Evolutionary conservation across 2,113 vertebrate species (phyloP).

Genomic region (Solea senegalensis): DNA sequence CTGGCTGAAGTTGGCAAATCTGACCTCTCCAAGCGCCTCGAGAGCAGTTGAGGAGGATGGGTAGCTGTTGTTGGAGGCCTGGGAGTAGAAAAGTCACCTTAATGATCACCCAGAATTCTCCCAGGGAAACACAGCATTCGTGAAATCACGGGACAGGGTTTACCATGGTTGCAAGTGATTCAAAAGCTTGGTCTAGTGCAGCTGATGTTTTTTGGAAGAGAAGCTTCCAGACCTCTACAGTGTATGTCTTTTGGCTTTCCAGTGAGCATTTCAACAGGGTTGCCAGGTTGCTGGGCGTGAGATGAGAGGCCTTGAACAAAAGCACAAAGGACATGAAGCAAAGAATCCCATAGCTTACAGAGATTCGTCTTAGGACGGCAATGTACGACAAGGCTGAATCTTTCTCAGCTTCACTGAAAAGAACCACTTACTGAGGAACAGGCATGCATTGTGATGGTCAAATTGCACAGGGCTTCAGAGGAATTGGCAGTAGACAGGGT

Average conservation of each 20-base stretch:
- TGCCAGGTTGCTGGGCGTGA: conserved; percentile 30
- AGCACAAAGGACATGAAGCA: background rate
- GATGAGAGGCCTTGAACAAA: conserved; percentile 21
- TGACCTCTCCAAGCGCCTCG: too few species aligned
- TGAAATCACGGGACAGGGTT: too few species aligned
- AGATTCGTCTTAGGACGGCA: background rate
- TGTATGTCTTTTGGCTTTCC: conserved; percentile 1
- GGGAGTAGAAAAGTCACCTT: too few species aligned
- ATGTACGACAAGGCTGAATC: background rate
- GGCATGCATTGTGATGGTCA: conserved; percentile 43
- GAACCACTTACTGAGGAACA: conserved; percentile 57
- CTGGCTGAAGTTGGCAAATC: too few species aligned
- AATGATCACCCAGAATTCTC: too few species aligned
- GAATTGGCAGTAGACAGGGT: too few species aligned
- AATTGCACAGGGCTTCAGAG: conserved; percentile 12
- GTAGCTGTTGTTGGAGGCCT: too few species aligned
- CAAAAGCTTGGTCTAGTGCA: too few species aligned
- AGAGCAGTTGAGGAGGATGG: too few species aligned
- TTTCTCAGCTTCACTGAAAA: background rate
- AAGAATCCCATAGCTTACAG: background rate
- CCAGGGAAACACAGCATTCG: too few species aligned
- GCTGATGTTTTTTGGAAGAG: too few species aligned
- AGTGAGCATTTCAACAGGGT: conserved; percentile 53
- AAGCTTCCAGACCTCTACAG: conserved; percentile 4
- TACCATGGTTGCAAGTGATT: too few species aligned